These are phyloP conservation scores for Xestia rhomboidea DNA, from an alignment of 2,888 invertebrate genomes.

Conservation along the genomic window DNA sequence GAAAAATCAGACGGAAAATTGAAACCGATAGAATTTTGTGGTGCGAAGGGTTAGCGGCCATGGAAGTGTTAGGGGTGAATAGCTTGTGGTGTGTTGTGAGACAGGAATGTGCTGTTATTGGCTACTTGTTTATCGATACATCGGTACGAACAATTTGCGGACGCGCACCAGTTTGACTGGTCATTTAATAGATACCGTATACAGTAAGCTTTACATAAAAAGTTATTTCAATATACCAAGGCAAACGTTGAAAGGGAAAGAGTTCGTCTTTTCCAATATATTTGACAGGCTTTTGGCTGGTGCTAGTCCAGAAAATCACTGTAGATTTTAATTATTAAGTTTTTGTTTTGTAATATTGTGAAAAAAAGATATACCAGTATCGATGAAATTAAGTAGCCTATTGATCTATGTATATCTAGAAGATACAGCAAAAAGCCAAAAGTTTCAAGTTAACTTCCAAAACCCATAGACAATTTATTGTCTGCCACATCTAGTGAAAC, in stretches of 20 bases:
- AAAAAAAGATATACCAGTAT: neutral
- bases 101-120: neutral
- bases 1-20: slow-evolving; percentile 70
- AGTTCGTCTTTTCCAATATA: neutral
- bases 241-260: neutral
- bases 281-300: neutral
- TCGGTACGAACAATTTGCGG: neutral
- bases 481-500: slow-evolving; percentile 35
- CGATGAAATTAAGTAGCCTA: neutral
- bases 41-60: slow-evolving; percentile 6
- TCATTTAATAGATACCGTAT: neutral
- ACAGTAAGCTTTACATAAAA: neutral
- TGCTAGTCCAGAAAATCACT: neutral
- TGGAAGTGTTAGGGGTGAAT: slow-evolving; percentile 37
- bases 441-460: neutral
- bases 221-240: neutral
- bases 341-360: neutral
- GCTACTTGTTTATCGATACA: neutral
- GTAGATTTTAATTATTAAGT: neutral
- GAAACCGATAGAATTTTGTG: slow-evolving; percentile 62
- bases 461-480: neutral
- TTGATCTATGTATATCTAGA: neutral
- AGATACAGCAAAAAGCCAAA: neutral
- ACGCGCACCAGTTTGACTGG: neutral
- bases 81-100: slow-evolving; percentile 14